Percentiles rank a stretch among this genome's conserved stretches.
These are phyloP conservation scores for Dicyrtoma fusca DNA, from an alignment of 2,888 invertebrate genomes.

Conservation along the genomic window DNA sequence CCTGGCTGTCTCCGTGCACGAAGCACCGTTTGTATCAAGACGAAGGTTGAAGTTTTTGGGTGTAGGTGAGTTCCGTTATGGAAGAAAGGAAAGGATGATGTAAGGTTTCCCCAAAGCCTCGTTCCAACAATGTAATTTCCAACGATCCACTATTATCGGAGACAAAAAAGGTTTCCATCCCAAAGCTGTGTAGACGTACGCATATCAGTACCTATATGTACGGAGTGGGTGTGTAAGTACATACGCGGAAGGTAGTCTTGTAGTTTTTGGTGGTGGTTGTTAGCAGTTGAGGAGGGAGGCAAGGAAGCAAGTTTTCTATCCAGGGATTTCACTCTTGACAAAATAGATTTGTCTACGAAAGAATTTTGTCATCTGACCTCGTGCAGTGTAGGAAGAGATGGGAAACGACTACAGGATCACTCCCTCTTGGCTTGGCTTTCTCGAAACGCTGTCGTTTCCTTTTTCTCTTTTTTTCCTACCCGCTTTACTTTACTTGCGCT, in stretches of 20 bases:
- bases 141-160: slow-evolving; percentile 20
- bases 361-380: slow-evolving; percentile 34
- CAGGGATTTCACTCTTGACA: slow-evolving; percentile 29
- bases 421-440: slow-evolving; percentile 20
- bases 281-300: not conserved
- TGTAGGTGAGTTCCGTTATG: slow-evolving; percentile 1
- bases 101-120: slow-evolving; percentile 27
- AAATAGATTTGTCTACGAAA: slow-evolving; percentile 22
- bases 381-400: not conserved
- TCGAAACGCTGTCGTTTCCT: not conserved
- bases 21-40: not conserved
- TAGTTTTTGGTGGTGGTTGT: not conserved
- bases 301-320: slow-evolving; percentile 28
- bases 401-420: slow-evolving; percentile 3
- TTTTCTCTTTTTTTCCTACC: not conserved
- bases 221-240: not conserved
- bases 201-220: not conserved
- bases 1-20: not conserved
- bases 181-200: not conserved
- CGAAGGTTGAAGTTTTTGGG: not conserved
- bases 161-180: not conserved
- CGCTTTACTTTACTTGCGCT: not conserved
- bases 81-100: slow-evolving; percentile 14
- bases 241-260: not conserved
- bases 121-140: slow-evolving; percentile 28